phyloP scores from a whole-genome alignment of 2,888 invertebrate species.

The Drosophila stalkeri region DNA sequence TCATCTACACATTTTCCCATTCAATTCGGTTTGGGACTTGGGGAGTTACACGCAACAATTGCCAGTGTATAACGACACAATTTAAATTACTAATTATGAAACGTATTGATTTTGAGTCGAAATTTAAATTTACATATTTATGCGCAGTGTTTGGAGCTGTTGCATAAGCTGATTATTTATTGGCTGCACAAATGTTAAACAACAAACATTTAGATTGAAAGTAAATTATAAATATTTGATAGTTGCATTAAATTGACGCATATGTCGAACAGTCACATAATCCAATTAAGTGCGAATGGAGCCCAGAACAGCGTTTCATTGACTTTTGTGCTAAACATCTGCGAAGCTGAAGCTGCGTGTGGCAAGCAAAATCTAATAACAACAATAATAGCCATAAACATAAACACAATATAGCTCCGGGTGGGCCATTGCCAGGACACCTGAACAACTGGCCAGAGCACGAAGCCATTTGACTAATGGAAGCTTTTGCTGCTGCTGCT shows the following conservation, averaged over 20 bases:
- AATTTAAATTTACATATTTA: background rate
- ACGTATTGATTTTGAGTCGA: background rate
- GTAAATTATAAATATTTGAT: background rate
- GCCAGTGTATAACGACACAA: background rate
- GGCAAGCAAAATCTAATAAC: constrained; percentile 62
- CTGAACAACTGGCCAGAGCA: constrained; percentile 43
- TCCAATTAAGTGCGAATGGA: constrained; percentile 65
- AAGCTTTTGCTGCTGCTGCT: constrained; percentile 36
- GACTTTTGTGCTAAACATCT: constrained; percentile 63
- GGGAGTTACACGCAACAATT: background rate
- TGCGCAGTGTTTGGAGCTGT: background rate
- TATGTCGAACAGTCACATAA: constrained; percentile 38
- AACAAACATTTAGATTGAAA: background rate
- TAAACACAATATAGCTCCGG: constrained; percentile 50
- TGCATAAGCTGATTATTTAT: constrained; percentile 30
- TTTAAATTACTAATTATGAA: background rate
- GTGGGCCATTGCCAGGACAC: constrained; percentile 42
- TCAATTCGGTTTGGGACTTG: background rate
- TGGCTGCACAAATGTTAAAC: background rate
- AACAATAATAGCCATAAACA: constrained; percentile 73
- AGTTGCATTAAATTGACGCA: constrained; percentile 11
- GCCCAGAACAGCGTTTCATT: constrained; percentile 67
- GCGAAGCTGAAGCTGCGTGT: background rate
- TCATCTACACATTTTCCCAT: background rate
- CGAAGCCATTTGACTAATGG: constrained; percentile 76